Evolutionary conservation across 2,888 invertebrate species (phyloP), one percentile per base, ranked within the genome.

Genomic region (Nomada hirtipes): DNA sequence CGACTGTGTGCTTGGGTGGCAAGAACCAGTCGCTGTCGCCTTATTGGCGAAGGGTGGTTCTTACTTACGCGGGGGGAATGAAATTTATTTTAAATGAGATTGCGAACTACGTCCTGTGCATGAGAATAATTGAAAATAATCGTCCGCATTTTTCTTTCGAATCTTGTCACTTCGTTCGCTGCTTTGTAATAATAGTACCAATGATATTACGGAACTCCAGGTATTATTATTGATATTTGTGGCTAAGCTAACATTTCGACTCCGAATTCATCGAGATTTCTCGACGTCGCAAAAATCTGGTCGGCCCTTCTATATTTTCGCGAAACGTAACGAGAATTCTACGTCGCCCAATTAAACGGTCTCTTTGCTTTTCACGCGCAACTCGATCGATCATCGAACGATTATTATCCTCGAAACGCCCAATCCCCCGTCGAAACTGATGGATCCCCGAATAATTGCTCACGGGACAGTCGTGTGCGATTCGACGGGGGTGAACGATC

Each of bases 401-500:
- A 86, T 91, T 89, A 91, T 91, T 89, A 84, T 65, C 84, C 82
- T 70, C 83, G 86, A 89, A 88, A 86, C 84, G 87, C 84, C 72
- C 90, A 90, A 91, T 91, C 90, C 87, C 74, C 69, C 76, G 75
- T 83, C 70, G 36, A 83, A 89, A 86, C 89, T 92, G 93, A 93
- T 91, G 90, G 92, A 93, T 93, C 91, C 85, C 84, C 79, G 89
- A 92, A 92, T 93, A 93, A 93, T 93, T 92, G 92, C 88, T 86
- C 86, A 84, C 86, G 87, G 75, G 61, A 67, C 65, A 29, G 61
- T 50, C 72, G 80, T 76, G 53, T 79, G 80, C 82, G 86, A 84
- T 84, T 74, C 79, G 71, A 63, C 44, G 72, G 64, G 47, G 53
- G 11, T 29, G 53, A 26, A 52, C 20, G 13, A 13, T 44, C 18